Evolutionary conservation across 2,888 invertebrate genomes (phyloP).

Genomic region (Spicauda simplicius): DNA sequence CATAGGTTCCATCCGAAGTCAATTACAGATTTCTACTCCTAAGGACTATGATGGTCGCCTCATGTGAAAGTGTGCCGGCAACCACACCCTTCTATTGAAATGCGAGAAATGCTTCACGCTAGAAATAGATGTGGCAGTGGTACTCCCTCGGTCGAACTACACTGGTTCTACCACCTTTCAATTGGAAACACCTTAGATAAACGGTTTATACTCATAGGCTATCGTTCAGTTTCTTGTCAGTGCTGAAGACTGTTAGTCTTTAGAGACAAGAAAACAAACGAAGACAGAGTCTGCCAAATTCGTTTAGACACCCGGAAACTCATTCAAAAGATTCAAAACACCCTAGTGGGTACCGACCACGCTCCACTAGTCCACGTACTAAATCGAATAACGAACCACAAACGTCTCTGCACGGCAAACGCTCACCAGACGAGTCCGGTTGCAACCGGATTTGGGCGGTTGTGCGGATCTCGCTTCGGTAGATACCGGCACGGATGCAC

Average conservation of each 20-base stretch:
- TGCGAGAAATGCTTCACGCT: too few species aligned
- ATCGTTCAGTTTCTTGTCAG: neutral
- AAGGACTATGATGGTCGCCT: too few species aligned
- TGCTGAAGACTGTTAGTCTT: too few species aligned
- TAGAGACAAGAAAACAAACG: too few species aligned
- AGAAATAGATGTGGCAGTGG: too few species aligned
- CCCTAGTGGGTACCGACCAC: neutral
- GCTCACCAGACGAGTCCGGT: conserved; percentile 49
- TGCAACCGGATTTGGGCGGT: conserved; percentile 53
- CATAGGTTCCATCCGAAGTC: too few species aligned
- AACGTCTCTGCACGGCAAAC: conserved; percentile 41
- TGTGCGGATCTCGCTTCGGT: conserved; percentile 59
- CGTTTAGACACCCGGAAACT: neutral
- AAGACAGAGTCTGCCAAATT: neutral
- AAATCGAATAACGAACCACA: conserved; percentile 38
- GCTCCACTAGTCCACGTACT: conserved; percentile 37
- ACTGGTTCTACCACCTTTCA: too few species aligned
- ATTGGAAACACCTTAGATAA: too few species aligned
- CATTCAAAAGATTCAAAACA: neutral
- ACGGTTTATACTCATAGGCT: neutral
- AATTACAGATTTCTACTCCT: too few species aligned
- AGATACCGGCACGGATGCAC: conserved; percentile 56
- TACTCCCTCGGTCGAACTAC: too few species aligned
- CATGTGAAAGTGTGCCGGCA: too few species aligned
- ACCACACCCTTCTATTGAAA: too few species aligned